Base-by-base conservation (phyloP, 2,888 invertebrate species). In the Gastracanthus pulcherrimus region DNA sequence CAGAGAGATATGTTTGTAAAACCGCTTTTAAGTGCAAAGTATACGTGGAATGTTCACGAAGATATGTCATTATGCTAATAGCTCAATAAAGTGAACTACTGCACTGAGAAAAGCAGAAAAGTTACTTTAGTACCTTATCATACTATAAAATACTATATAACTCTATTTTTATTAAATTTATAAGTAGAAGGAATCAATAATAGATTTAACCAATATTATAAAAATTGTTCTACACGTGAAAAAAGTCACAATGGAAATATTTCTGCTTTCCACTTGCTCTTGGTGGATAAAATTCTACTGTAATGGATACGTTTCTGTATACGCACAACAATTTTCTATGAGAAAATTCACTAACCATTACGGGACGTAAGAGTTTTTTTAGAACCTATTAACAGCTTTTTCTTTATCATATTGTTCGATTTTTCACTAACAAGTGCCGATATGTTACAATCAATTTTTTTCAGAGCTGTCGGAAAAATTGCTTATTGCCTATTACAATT, bases 221-320 rank as follows among this genome's bases (percentile, higher is more conserved):
- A n/a, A n/a, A n/a, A n/a, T n/a, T n/a, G n/a, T 3, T n/a, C 19
- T 19, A 48, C 7, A 19, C 7, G 19, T 19, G n/a, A 19, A 48
- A 19, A 6, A 38, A 38, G 13, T 23, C 16, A 16, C 9, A 13
- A 71, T 31, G 5, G 6, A 45, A 29, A 72, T 41, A 36, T 19
- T 55, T 13, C 58, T 16, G 45, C 77, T 71, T 71, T 51, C 48
- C 51, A 78, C 64, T 64, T 78, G 64, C 55, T 71, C 78, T 71
- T 55, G 31, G 38, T 23, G 2, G 58, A 55, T 69, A 67, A 58
- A 60, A 58, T 38, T 16, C 11, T 64, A 19, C n/a, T n/a, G n/a
- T n/a, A n/a, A n/a, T 48, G 60, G 79, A 80, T 74, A 74, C 60
- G 29, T 58, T 69, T 69, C 45, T 48, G 67, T 74, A 80, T 60